phyloP scores from a whole-genome alignment of 2,113 vertebrate species.

The Cettia cetti region DNA sequence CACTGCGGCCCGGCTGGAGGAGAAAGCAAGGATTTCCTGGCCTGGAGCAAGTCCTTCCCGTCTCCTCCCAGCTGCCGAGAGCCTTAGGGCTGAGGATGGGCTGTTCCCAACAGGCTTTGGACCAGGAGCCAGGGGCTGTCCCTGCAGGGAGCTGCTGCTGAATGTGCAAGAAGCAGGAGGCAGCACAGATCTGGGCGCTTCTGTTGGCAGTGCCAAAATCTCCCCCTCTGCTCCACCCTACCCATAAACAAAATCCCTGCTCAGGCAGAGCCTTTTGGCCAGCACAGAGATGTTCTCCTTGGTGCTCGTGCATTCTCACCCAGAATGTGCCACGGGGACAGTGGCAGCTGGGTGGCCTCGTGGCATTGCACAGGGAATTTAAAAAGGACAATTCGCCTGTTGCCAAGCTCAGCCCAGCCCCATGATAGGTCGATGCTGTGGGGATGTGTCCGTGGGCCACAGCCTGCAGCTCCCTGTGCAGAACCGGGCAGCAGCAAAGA shows the following conservation, averaged over 20 bases:
- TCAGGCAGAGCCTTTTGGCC: neutral
- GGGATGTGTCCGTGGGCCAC: neutral
- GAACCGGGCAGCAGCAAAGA: neutral
- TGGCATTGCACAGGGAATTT: neutral
- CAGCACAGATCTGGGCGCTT: fast-evolving
- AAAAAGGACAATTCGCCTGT: fast-evolving
- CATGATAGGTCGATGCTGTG: fast-evolving
- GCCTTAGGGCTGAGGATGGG: neutral
- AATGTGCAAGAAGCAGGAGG: neutral
- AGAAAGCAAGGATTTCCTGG: constrained; percentile 69
- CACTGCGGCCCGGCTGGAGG: constrained; percentile 26
- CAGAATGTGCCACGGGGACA: fast-evolving
- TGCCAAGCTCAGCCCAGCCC: neutral
- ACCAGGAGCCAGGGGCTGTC: neutral
- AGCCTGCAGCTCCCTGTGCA: neutral
- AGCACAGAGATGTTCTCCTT: fast-evolving
- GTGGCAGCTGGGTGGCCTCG: fast-evolving
- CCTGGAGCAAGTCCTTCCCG: constrained; percentile 44
- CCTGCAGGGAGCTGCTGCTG: fast-evolving
- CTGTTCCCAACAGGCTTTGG: neutral
- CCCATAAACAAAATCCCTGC: fast-evolving
- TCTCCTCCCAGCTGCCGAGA: neutral
- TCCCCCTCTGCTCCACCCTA: neutral
- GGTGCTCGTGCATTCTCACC: fast-evolving
- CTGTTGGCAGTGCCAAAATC: neutral